Conservation (phyloP, 2,797 vertebrate species). For the Poeciliopsis infans region DNA sequence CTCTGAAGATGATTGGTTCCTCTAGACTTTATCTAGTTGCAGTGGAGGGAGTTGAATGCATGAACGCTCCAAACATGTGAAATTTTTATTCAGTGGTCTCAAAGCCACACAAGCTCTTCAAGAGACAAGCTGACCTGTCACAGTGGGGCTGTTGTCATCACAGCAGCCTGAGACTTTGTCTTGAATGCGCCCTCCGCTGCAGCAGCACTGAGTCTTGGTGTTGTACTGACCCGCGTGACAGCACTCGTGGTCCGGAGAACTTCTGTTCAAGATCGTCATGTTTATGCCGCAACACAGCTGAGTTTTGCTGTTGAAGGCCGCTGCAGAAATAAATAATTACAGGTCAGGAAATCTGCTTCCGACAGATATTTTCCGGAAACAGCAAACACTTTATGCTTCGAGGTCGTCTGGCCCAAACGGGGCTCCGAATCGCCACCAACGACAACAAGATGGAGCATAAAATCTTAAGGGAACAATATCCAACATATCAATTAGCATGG, state of each 20-base stretch:
- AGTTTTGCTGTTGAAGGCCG: not conserved
- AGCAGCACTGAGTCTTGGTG: not conserved
- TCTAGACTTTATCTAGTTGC: not conserved
- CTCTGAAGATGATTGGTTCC: not conserved
- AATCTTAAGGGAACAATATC: not conserved
- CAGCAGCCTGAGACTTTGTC: not conserved
- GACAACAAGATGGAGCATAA: not conserved
- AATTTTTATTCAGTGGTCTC: not conserved
- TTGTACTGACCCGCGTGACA: not conserved
- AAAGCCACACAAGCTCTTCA: not conserved
- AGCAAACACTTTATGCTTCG: not conserved
- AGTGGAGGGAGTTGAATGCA: not conserved
- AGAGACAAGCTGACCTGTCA: not conserved
- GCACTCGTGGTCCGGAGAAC: fast-evolving
- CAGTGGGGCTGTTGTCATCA: not conserved
- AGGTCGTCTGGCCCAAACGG: not conserved
- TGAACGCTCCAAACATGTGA: not conserved
- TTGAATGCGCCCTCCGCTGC: fast-evolving
- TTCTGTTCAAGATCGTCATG: not conserved
- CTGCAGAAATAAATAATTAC: not conserved
- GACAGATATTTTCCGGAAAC: not conserved
- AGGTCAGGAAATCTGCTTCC: not conserved
- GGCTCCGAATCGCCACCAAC: not conserved
- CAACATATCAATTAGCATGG: not conserved
- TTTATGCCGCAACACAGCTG: slow-evolving; percentile 8